Evolutionary conservation across 2,888 invertebrate genomes (phyloP), one percentile per base, ranked within the genome.

Genomic region (Unio delphinus): DNA sequence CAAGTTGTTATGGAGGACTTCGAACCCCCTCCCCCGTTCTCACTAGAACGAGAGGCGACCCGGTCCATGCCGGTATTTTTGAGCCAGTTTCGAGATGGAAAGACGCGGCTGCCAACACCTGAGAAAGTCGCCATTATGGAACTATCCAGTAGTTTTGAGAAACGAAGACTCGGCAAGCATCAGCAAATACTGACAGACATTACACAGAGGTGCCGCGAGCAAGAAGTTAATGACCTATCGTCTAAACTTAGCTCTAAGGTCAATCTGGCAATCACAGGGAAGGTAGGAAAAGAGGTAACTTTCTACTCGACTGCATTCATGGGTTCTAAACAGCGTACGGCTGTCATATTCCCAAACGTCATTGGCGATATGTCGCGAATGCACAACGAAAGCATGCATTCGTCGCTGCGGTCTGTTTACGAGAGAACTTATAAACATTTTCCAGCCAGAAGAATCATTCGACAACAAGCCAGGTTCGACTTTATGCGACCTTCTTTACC

Each of bases 141-240:
- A 28, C 75, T 87, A 8, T 82, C 85, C 0, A 73, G 74, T 17
- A 85, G 85, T 69, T 84, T 83, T 65, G 81, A 84, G 66, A 82
- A 84, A 56, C 71, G 85, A 8, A 75, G 84, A 2, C 75, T 87
- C 34, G 86, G 87, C 0, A 85, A 85, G 67, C 86, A 86, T 59
- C 87, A 86, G 67, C 83, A 82, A 59, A 82, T 86, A 64, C 72
- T 87, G n/a, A 73, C 78, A 1, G 87, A 87, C 65, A 85, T 87
- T 64, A 78, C 84, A 7, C 81, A 82, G 56, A 72, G 86, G 7
- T 87, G 87, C 65, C 74, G 86, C 17, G 86, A 85, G 70, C 86
- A 87, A 69, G 87, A 87, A 71, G 79, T 87, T 8, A 67, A 74
- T 11, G 86, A 85, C 56, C 72, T 87, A 55, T 85, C 85, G 4